Percentiles rank a stretch among this genome's conserved stretches.
Conservation (phyloP, 2,113 vertebrate genomes). For the Elephas maximus region DNA sequence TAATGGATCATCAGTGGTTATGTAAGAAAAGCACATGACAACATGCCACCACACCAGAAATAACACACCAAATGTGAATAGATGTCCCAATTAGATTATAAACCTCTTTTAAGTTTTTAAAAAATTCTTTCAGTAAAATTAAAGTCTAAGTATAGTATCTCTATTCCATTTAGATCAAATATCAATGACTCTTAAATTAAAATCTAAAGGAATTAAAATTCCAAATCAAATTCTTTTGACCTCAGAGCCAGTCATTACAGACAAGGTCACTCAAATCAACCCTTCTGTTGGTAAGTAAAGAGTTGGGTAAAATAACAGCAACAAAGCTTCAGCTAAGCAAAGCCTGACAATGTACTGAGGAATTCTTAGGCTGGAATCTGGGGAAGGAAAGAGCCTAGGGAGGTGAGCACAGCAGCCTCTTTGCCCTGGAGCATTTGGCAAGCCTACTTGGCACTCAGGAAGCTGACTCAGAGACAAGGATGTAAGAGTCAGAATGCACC, state of each 20-base stretch:
- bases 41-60: neutral
- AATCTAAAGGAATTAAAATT: neutral
- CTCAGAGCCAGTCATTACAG: neutral
- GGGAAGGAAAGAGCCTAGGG: neutral
- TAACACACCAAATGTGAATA: neutral
- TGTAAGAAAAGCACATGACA: neutral
- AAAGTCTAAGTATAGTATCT: constrained; percentile 6
- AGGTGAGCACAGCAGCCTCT: neutral
- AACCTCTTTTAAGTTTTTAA: neutral
- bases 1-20: neutral
- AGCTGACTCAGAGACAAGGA: neutral
- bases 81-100: neutral
- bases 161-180: neutral
- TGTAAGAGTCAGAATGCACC: neutral
- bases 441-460: neutral
- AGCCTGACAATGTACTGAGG: neutral
- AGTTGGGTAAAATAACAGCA: neutral
- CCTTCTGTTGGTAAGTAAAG: neutral
- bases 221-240: neutral
- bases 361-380: neutral
- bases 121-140: neutral
- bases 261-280: neutral
- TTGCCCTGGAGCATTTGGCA: neutral
- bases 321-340: neutral
- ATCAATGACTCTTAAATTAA: neutral